Evolutionary conservation across 1,140 invertebrate species (phyloP), one percentile per base, ranked within the genome.

Genomic region (Branchinecta lindahli): DNA sequence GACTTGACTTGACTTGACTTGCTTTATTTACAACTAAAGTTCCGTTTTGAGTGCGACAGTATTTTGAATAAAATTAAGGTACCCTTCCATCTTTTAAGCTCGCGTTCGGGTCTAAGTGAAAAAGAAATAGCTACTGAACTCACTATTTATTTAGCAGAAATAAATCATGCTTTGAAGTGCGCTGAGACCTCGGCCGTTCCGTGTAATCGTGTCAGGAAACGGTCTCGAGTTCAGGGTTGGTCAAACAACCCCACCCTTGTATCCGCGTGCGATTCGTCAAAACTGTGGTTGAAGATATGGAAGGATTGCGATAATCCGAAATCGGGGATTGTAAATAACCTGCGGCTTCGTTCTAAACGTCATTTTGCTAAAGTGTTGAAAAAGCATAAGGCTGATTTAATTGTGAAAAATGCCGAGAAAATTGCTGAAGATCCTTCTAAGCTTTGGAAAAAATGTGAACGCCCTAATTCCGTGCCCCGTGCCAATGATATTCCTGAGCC

Each of bases 101-200:
- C 47, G 47, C n/a, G 47, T n/a, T 52, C 47, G 47, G 47, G 47
- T n/a, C 47, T 52, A 9, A n/a, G 47, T 52, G 47, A 52, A 52
- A 52, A 52, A n/a, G 47, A 52, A 52, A 52, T 52, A 52, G 47
- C 47, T n/a, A 52, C n/a, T 52, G 47, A n/a, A 52, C 47, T 52
- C n/a, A 52, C 47, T 52, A 52, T n/a, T n/a, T 52, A 52, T 9
- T n/a, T 52, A 52, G 47, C 47, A 52, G 9, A 52, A 52, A 52
- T 52, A 9, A 52, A n/a, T n/a, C 47, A 52, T 52, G 47, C 47
- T 9, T 52, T 52, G n/a, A 52, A 52, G 47, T 52, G 47, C n/a
- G 47, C 9, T 52, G 47, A 52, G n/a, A n/a, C 47, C n/a, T 52
- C 47, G n/a, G 47, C 47, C 9, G 47, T 52, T n/a, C 47, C 47